Evolutionary conservation across 1,140 invertebrate genomes (phyloP), one percentile per base, ranked within the genome.

Genomic region (Oryzaephilus surinamensis): DNA sequence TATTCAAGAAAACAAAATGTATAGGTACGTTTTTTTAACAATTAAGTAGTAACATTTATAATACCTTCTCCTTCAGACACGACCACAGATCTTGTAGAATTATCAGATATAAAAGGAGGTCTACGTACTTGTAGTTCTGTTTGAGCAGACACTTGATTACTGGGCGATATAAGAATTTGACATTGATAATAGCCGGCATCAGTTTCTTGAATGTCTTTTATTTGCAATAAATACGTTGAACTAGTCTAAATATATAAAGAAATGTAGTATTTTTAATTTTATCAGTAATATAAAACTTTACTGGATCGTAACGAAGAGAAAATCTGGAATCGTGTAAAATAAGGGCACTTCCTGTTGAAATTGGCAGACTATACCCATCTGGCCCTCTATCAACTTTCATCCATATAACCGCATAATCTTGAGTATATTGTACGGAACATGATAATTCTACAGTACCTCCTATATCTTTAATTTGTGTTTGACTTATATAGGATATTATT

Each of bases 131-230:
- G 76, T 0, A 93, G 64, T 48, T 85, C 78, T 4, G 92, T 87
- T 61, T 86, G 77, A 5, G 86, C 89, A 1, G 77, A 75, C 6
- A 92, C 79, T 58, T 77, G 79, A 57, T 79, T 91, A 24, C 67
- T 81, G 0, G 84, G 58, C 0, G 82, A 79, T 35, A 90, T 81
- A 4, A 90, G 61, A 14, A 94, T 79, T 63, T 91, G 82, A 52
- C 91, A 95, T 36, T 81, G 76, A 59, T 94, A 94, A 48, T 71
- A 75, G 14, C 87, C 90, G 1, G 85, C 85, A 62, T 95, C 90
- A 0, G 85, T 91, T 64, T 95, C 90, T 70, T 94, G 89, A 33
- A 94, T 88, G 55, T 94, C 89, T 64, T 88, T 91, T n/a, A 94
- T 83, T 77, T 87, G 59, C 37, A 65, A 58, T 5, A 47, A 55